Evolutionary conservation across 2,797 vertebrate genomes (phyloP), one percentile per base, ranked within the genome.

Genomic region (Heterohyrax brucei): DNA sequence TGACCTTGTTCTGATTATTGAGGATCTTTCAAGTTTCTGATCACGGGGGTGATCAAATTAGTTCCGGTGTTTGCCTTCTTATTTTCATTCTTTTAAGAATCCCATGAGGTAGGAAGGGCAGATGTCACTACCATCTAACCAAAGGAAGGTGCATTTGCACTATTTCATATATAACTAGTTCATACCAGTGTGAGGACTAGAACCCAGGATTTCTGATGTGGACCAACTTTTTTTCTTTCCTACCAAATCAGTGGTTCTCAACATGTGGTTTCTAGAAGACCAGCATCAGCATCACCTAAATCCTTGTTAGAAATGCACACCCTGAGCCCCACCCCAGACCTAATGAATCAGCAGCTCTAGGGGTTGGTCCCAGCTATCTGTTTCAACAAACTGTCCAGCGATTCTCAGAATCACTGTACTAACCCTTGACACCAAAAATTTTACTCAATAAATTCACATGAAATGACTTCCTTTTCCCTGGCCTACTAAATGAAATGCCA

Each of bases 1-100:
- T 88, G 1, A 22, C 79, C 39, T 87, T 86, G 50, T 7, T 66
- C n/a, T 94, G 8, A 50, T 91, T 86, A 92, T 59, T 86, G 30
- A 82, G 7, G 21, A 28, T 64, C 44, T 93, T 94, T 92, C 21
- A 91, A 75, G 73, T 81, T 16, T 66, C 22, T 59, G 59, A 83
- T 89, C 7, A 39, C 39, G 39, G 39, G 39, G 39, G 39, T 39
- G 39, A 39, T 50, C 33, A 94, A 97, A 93, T 91, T 83, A 88
- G 33, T 95, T 93, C 87, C 33, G 86, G 80, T 21, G 79, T 66
- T 30, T 73, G 16, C 39, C 26, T 70, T 79, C 33, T 56, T 70
- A 88, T 88, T 95, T 96, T 79, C n/a, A 88, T 93, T 93, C 93
- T 92, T 83, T 79, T 73, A 89, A 82, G 53, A 87, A 88, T 89